phyloP scores from a whole-genome alignment of 2,888 invertebrate species.

The Coelinius sp. region DNA sequence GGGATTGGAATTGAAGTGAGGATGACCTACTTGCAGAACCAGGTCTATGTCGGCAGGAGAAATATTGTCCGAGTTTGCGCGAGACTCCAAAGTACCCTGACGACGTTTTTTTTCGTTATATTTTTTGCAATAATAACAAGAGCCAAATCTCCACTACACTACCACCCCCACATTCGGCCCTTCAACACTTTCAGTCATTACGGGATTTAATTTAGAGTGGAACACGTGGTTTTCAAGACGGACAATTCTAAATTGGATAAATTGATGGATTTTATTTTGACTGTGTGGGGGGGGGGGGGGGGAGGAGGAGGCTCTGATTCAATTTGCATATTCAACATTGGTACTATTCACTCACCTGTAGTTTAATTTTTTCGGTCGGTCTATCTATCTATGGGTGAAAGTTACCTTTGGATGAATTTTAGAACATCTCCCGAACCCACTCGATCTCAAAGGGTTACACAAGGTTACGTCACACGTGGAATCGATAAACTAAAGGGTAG shows the following conservation, averaged over 20 bases:
- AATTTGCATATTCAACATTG: slow-evolving; percentile 4
- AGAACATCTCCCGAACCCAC: slow-evolving; percentile 14
- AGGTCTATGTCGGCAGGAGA: slow-evolving; percentile 84
- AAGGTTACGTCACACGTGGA: slow-evolving; percentile 37
- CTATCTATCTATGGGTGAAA: background rate
- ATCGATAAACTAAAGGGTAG: slow-evolving; percentile 19
- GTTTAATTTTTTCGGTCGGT: slow-evolving; percentile 14
- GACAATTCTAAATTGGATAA: background rate
- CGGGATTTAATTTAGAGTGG: background rate
- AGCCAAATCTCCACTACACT: slow-evolving; percentile 9
- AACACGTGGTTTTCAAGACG: background rate
- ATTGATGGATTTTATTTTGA: background rate
- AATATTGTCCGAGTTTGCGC: slow-evolving; percentile 64
- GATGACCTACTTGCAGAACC: slow-evolving; percentile 94
- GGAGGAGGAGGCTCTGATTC: background rate
- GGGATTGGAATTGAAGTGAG: slow-evolving; percentile 73
- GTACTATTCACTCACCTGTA: background rate
- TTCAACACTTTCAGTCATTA: background rate
- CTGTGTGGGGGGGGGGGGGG: no score
- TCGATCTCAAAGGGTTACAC: slow-evolving; percentile 35
- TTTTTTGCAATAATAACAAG: background rate
- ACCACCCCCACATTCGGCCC: no score
- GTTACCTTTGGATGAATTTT: slow-evolving; percentile 20
- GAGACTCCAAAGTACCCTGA: slow-evolving; percentile 39
- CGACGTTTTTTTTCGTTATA: background rate